Evolutionary conservation across 2,888 invertebrate genomes (phyloP), one percentile per base, ranked within the genome.

Genomic region (Lasius platythorax): DNA sequence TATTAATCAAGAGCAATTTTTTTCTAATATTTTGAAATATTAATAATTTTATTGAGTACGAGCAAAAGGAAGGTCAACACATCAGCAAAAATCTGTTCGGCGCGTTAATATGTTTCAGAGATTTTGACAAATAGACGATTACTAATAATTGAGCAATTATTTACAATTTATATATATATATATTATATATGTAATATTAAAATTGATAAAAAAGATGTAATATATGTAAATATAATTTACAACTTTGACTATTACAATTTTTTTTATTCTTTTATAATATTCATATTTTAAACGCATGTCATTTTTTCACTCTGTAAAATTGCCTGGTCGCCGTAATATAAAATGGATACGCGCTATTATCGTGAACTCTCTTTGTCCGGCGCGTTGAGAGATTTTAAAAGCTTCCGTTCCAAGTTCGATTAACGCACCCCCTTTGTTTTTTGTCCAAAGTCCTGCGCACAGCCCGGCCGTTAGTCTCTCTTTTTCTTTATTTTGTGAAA

Each of bases 321-420:
- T 43, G 37, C 18, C 66, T 28, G 58, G 18, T 70, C 64, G 56
- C 28, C 37, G 63, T 81, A 73, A 78, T 61, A 37, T 46, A 63
- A 73, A 81, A 72, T 61, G 46, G 43, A 68, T 78, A 81, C 61
- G 61, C 28, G 79, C 46, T 72, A 81, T 88, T 88, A 76, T 81
- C 75, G 46, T 43, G 58, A 63, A 61, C 75, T 87, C 81, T 78
- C 75, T 37, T 82, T 82, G 79, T 72, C 30, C 58, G 68, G 58
- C 37, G 58, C 46, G 73, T 81, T 81, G 73, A 85, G 83, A 85
- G 82, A 74, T 81, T 87, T 87, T 89, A 86, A 89, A 89, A 90
- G 86, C 89, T 85, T 87, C 86, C 81, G 89, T 73, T 73, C 56
- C 46, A 87, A 84, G 73, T 87, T 90, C 89, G 89, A 90, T 90